Evolutionary conservation across 2,888 invertebrate species (phyloP).

Genomic region (Spatulosminthurus flaviceps): DNA sequence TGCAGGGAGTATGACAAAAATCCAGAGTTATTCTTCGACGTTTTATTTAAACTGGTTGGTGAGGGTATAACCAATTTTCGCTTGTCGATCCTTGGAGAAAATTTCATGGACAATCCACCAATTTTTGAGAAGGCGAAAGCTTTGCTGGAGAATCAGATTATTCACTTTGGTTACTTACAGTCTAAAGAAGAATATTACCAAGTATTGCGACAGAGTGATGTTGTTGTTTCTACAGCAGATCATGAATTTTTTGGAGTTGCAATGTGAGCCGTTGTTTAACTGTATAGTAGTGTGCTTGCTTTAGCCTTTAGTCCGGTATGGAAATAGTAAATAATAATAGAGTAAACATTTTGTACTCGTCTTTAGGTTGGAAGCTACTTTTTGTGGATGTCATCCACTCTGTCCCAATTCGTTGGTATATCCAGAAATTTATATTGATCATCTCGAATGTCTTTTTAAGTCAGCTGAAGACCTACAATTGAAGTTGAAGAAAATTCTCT

Average conservation of each 20-base stretch:
- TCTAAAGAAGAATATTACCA: conserved; percentile 71
- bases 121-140: conserved; percentile 71
- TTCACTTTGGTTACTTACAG: conserved; percentile 72
- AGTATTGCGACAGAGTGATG: conserved; percentile 71
- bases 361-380: conserved; percentile 78
- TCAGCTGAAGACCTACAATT: conserved; percentile 71
- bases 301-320: too few species aligned
- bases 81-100: conserved; percentile 74
- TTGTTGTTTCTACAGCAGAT: conserved; percentile 77
- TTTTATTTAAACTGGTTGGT: conserved; percentile 69
- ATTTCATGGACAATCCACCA: conserved; percentile 72
- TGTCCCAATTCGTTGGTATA: conserved; percentile 76
- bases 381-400: conserved; percentile 76
- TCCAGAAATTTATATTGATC: conserved; percentile 73
- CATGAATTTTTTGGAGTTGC: conserved; percentile 83
- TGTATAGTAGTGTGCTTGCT: too few species aligned
- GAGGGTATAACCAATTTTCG: conserved; percentile 70
- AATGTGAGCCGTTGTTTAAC: conserved; percentile 72
- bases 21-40: conserved; percentile 73
- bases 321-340: too few species aligned
- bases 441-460: conserved; percentile 71
- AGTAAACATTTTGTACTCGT: too few species aligned
- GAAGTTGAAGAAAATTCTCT: conserved; percentile 66
- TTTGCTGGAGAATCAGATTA: conserved; percentile 68
- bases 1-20: conserved; percentile 79